Evolutionary conservation across 2,888 invertebrate species (phyloP), one percentile per base, ranked within the genome.

Genomic region (Brachyopa scutellaris): DNA sequence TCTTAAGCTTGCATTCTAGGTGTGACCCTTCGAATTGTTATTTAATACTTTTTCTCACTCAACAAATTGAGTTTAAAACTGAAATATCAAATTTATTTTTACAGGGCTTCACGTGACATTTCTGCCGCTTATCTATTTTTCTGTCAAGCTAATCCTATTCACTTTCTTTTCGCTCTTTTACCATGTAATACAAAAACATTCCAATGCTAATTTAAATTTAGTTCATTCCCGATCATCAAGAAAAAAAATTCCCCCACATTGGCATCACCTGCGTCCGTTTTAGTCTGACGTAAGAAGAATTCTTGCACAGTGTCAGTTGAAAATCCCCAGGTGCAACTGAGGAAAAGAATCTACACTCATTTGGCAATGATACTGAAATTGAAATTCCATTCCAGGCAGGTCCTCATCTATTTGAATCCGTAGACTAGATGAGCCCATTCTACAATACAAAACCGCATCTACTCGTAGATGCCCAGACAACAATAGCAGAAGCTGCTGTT

Each of bases 341-440:
- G 2, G 29, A 38, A 40, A 51, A 36, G 15, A 15, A 2, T 15
- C 1, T 61, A 51, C n/a, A n/a, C 45, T 36, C 76, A 66, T 59
- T 76, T 64, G 64, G 64, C 76, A 76, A 61, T 76, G 51, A 76
- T 76, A 76, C 66, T 69, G 62, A 73, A 57, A 64, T 49, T 57
- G 23, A 82, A 76, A 76, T 80, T 64, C 19, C 33, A 45, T 59
- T 70, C 64, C 76, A 76, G 64, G 9, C 76, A 76, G 67, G 11
- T 53, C 33, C 11, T 15, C 5, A 21, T 21, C n/a, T 13, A 13
- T 49, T 49, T n/a, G 17, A 62, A 42, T 59, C 38, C 19, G 36
- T 31, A 55, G 29, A 45, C 53, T 47, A 15, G 38, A 23, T 53
- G 33, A 72, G 19, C 36, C 36, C 47, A 38, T 42, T 29, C 17